Conservation (phyloP, 2,888 invertebrate species). For the Chironomus tentans region DNA sequence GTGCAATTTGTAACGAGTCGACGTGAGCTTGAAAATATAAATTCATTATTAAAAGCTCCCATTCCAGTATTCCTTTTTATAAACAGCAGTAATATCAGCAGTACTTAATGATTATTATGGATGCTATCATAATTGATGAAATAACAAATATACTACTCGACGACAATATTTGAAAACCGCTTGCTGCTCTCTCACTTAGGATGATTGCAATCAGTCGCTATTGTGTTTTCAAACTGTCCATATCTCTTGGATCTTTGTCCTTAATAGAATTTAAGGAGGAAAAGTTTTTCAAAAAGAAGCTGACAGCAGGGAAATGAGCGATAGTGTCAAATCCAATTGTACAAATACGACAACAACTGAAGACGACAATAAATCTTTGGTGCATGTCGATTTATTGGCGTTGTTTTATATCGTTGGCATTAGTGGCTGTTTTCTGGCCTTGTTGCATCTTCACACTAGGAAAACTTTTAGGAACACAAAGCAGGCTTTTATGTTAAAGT, state of each 20-base stretch:
- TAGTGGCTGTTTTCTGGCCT: constrained; percentile 65
- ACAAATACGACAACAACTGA: not conserved
- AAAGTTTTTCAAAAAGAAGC: not conserved
- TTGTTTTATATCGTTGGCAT: constrained; percentile 57
- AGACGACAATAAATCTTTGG: not conserved
- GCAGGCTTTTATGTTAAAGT: constrained; percentile 60
- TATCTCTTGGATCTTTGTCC: not conserved
- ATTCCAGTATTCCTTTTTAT: not conserved
- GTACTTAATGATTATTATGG: constrained; percentile 10
- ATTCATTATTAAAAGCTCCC: not conserved
- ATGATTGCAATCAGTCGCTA: constrained; percentile 3
- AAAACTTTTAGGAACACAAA: constrained; percentile 66
- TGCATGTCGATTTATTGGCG: not conserved
- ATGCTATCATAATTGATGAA: constrained; percentile 5
- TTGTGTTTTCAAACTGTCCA: not conserved
- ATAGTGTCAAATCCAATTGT: not conserved
- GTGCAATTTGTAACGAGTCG: not conserved
- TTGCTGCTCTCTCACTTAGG: not conserved
- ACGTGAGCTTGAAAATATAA: not conserved
- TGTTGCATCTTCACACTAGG: constrained; percentile 62
- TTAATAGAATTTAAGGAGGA: no score
- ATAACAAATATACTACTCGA: not conserved
- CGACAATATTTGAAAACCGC: not conserved
- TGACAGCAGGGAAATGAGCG: not conserved
- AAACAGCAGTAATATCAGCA: not conserved